These are phyloP conservation scores for Euura saliciscinereae DNA, from an alignment of 1,140 invertebrate genomes.

Conservation along the genomic window DNA sequence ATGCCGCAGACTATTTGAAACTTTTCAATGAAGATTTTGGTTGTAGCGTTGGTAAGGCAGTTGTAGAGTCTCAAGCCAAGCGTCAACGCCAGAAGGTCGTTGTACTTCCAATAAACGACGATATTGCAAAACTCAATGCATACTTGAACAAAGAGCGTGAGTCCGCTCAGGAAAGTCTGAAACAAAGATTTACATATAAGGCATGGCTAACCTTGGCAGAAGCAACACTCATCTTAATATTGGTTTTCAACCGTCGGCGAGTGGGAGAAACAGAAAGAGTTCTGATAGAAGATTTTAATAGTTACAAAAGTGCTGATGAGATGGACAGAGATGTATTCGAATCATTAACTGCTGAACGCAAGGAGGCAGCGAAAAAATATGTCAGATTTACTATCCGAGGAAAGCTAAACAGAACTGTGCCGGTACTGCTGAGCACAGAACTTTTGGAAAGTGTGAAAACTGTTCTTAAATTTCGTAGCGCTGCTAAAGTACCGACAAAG, in stretches of 20 bases:
- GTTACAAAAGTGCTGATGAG: background rate
- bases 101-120: conserved; percentile 13
- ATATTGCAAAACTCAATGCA: conserved; percentile 18
- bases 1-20: conserved; percentile 21
- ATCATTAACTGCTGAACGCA: background rate
- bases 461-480: conserved; percentile 8
- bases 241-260: conserved; percentile 24
- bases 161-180: background rate
- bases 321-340: conserved; percentile 2
- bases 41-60: conserved; percentile 22
- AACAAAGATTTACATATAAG: conserved; percentile 6
- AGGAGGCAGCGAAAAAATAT: background rate
- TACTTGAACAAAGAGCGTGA: conserved; percentile 15
- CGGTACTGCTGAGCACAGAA: conserved; percentile 18
- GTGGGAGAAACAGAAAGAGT: conserved; percentile 21
- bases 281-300: conserved; percentile 14
- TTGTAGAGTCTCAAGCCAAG: conserved; percentile 11
- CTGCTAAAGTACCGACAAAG: conserved; percentile 6
- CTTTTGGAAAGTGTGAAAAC: conserved; percentile 16
- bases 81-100: conserved; percentile 15
- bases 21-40: conserved; percentile 21
- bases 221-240: conserved; percentile 1
- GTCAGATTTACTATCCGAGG: background rate
- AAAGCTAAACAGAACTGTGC: conserved; percentile 20
- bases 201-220: conserved; percentile 16